phyloP scores from a whole-genome alignment of 2,113 vertebrate genomes.

The Odocoileus virginianus region DNA sequence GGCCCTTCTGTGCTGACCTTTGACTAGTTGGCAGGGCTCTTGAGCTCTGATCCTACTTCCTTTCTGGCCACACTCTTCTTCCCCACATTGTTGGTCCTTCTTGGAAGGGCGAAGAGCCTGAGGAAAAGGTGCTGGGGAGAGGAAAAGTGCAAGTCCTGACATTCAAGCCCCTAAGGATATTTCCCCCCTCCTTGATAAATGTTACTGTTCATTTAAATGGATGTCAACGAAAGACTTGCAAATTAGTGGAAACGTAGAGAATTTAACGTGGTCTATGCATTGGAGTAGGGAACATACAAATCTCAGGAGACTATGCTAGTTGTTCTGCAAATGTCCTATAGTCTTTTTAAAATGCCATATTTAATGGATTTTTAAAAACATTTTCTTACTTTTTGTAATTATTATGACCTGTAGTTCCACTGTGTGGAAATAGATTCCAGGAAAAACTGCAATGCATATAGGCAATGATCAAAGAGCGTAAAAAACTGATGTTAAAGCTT shows the following conservation, averaged over 20 bases:
- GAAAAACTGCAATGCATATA: neutral
- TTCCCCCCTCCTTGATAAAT: neutral
- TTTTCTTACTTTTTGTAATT: slow-evolving; percentile 7
- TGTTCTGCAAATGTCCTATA: neutral
- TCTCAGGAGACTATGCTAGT: neutral
- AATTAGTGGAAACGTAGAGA: neutral
- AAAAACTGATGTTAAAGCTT: neutral
- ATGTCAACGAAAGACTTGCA: neutral
- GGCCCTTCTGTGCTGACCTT: slow-evolving; percentile 32
- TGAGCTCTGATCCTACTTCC: neutral
- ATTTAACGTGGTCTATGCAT: neutral
- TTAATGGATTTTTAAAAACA: neutral
- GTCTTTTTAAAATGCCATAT: neutral
- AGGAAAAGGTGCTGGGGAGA: neutral
- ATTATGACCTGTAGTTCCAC: neutral
- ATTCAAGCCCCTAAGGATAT: neutral
- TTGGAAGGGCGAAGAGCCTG: neutral
- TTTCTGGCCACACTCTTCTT: neutral
- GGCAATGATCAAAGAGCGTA: neutral
- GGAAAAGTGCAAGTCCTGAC: neutral
- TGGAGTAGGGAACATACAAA: neutral
- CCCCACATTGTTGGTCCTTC: neutral
- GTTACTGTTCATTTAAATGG: neutral
- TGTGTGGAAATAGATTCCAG: neutral
- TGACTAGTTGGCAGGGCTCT: neutral